phyloP scores from a whole-genome alignment of 2,888 invertebrate species.

The Neoaliturus tenellus region DNA sequence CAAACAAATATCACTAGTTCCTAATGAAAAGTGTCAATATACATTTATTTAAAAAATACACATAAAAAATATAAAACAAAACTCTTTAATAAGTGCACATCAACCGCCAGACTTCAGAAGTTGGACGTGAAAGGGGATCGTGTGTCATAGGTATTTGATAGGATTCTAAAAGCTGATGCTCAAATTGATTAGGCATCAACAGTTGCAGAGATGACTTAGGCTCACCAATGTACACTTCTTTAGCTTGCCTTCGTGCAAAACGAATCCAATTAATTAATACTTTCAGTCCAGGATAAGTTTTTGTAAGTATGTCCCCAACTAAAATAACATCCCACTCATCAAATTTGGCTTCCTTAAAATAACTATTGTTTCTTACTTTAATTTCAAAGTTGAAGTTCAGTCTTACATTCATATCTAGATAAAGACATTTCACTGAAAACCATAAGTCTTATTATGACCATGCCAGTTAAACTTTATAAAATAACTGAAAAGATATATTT shows the following conservation, averaged over 20 bases:
- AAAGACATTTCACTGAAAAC: slow-evolving; percentile 46
- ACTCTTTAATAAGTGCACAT: not conserved
- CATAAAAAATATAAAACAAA: not conserved
- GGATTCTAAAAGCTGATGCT: slow-evolving; percentile 2
- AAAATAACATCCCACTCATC: slow-evolving; percentile 22
- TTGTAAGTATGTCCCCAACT: slow-evolving; percentile 1
- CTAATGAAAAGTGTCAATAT: too few relatives aligned
- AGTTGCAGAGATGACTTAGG: not conserved
- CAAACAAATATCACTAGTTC: too few relatives aligned
- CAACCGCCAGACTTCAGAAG: slow-evolving; percentile 21
- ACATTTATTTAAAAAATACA: not conserved
- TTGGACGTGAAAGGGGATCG: not conserved
- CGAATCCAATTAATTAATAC: slow-evolving; percentile 22
- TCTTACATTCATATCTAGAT: slow-evolving; percentile 33
- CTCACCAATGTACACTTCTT: slow-evolving; percentile 23
- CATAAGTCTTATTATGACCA: too few relatives aligned
- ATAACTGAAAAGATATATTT: too few relatives aligned
- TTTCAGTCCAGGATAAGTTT: not conserved
- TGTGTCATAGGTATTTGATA: slow-evolving; percentile 15
- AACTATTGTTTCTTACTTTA: slow-evolving; percentile 7
- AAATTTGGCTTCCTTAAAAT: not conserved
- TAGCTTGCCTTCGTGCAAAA: not conserved
- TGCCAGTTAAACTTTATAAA: too few relatives aligned
- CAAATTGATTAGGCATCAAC: slow-evolving; percentile 7
- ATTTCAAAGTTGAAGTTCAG: slow-evolving; percentile 32